Evolutionary conservation across 2,113 vertebrate species (phyloP).

Genomic region (Pristiophorus japonicus): DNA sequence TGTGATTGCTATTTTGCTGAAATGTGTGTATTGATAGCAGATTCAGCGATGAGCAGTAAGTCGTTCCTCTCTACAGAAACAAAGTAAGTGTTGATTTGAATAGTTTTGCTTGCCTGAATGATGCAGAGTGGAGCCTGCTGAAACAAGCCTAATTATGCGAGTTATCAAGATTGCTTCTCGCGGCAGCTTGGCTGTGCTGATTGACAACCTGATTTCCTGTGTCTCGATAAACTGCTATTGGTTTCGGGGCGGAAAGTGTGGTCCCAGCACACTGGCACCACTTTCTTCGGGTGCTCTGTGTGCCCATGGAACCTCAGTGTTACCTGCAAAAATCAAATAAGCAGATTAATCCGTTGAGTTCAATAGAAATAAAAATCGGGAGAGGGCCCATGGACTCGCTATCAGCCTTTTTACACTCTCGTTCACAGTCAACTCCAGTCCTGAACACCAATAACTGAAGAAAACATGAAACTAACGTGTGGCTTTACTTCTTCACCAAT

Average conservation of each 20-base stretch:
- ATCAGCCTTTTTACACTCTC: not conserved
- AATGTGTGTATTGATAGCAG: not conserved
- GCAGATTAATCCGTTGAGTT: not conserved
- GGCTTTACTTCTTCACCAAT: not conserved
- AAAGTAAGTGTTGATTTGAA: not conserved
- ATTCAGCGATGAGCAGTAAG: not conserved
- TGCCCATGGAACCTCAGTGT: not conserved
- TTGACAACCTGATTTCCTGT: not conserved
- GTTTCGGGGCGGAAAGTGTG: not conserved
- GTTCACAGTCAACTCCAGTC: not conserved
- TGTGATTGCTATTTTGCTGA: not conserved
- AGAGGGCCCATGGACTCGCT: not conserved
- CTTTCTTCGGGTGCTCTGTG: not conserved
- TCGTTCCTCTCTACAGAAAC: too few species aligned
- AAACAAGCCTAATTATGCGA: conserved; percentile 9
- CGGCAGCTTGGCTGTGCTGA: not conserved
- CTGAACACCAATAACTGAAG: not conserved
- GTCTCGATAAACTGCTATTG: not conserved
- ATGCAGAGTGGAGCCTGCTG: conserved; percentile 11
- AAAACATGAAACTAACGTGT: not conserved
- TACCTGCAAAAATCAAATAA: not conserved
- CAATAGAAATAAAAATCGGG: not conserved
- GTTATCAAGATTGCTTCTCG: not conserved
- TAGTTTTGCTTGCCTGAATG: not conserved
- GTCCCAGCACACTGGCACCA: not conserved